Evolutionary conservation across 2,888 invertebrate genomes (phyloP).

Genomic region (Acleris cristana): DNA sequence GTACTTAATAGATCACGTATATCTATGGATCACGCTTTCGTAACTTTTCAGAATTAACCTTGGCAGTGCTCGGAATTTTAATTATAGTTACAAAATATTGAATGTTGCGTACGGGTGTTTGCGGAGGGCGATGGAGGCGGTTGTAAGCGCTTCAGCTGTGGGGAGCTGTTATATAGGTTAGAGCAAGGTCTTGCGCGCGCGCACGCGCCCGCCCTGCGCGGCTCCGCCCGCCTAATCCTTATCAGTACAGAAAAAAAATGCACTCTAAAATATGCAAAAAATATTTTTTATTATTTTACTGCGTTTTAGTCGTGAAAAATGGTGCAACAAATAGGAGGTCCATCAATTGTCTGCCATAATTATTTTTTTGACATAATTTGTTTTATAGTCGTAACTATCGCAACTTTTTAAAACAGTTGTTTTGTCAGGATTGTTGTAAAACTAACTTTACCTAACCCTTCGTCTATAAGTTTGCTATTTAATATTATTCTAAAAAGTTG

Average conservation of each 20-base stretch:
- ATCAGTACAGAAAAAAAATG: not conserved
- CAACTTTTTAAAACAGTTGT: too few relatives aligned
- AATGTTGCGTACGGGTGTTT: constrained; percentile 63
- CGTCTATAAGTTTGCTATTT: too few relatives aligned
- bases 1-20: constrained; percentile 62
- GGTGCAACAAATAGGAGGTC: too few relatives aligned
- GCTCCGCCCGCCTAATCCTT: constrained; percentile 4
- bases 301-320: too few relatives aligned
- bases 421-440: too few relatives aligned
- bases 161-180: constrained; percentile 79
- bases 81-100: constrained; percentile 48
- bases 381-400: too few relatives aligned
- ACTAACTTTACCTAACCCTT: too few relatives aligned
- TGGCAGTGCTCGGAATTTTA: constrained; percentile 53
- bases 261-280: too few relatives aligned
- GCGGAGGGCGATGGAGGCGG: constrained; percentile 69
- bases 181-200: constrained; percentile 62
- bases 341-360: too few relatives aligned
- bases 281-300: too few relatives aligned
- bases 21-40: constrained; percentile 51
- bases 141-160: constrained; percentile 70
- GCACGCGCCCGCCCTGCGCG: constrained; percentile 44
- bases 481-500: too few relatives aligned
- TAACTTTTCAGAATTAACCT: constrained; percentile 59
- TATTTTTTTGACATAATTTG: too few relatives aligned